phyloP scores from a whole-genome alignment of 2,797 vertebrate species.

The Phataginus tricuspis region DNA sequence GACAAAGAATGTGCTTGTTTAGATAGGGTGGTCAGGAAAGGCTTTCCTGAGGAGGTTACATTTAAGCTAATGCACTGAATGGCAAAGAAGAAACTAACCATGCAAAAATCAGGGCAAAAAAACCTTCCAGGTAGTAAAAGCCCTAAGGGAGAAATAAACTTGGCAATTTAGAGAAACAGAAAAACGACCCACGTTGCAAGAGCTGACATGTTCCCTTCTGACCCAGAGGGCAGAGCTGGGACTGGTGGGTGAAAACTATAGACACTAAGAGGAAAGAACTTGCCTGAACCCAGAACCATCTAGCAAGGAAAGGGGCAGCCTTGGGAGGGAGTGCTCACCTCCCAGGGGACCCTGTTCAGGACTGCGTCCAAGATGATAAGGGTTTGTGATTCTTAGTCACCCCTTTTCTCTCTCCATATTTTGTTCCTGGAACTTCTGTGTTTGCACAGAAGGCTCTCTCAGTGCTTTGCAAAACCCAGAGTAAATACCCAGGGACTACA shows the following conservation, averaged over 20 bases:
- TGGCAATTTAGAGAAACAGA: conserved; percentile 20
- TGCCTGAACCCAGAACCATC: not conserved
- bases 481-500: not conserved
- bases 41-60: not conserved
- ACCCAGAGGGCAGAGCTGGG: not conserved
- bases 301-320: not conserved
- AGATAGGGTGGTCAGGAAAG: not conserved
- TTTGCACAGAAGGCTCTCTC: not conserved
- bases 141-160: not conserved
- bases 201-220: not conserved
- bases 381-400: not conserved
- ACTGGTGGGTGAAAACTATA: not conserved
- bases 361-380: not conserved
- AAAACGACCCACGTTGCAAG: not conserved
- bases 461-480: not conserved
- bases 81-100: not conserved
- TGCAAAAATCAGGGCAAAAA: not conserved
- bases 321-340: not conserved
- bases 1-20: conserved; percentile 25
- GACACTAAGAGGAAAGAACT: not conserved
- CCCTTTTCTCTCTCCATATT: not conserved
- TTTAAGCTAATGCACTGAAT: not conserved
- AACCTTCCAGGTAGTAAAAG: not conserved
- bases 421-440: not conserved
- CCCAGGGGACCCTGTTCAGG: not conserved